A percentile compares a stretch with the other conserved stretches of the same genome.
phyloP scores from a whole-genome alignment of 2,113 vertebrate genomes.

The Prionailurus bengalensis region DNA sequence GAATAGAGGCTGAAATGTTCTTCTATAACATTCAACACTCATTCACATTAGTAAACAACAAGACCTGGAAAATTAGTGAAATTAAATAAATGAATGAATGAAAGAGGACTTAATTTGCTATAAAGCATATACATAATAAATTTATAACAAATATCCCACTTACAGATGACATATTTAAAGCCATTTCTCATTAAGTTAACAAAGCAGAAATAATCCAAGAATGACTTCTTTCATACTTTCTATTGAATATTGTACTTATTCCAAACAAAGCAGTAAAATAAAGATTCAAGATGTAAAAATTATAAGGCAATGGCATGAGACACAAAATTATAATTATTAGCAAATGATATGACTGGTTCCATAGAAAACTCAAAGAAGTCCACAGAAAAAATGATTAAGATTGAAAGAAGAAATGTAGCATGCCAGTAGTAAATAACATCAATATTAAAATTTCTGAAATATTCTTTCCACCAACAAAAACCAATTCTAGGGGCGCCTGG shows the following conservation, averaged over 20 bases:
- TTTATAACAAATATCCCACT: background rate
- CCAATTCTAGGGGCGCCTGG: background rate
- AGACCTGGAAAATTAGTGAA: background rate
- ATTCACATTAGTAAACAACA: background rate
- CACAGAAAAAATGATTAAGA: background rate
- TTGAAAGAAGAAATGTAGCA: slow-evolving; percentile 28
- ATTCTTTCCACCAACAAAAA: background rate
- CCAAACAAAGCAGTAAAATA: background rate
- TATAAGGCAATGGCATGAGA: background rate
- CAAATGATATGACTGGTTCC: background rate
- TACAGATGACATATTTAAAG: slow-evolving; percentile 7
- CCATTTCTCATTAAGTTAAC: background rate
- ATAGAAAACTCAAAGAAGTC: background rate
- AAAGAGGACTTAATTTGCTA: background rate
- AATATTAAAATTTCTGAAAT: background rate
- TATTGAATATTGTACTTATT: background rate
- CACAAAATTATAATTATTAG: slow-evolving; percentile 2
- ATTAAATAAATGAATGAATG: background rate
- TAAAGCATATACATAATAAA: background rate
- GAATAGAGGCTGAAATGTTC: background rate
- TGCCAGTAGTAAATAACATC: background rate
- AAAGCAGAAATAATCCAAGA: background rate
- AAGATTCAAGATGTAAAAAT: background rate
- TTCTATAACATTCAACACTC: background rate
- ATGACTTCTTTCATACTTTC: background rate